Evolutionary conservation across 1,140 invertebrate genomes (phyloP), one percentile per base, ranked within the genome.

Genomic region (Arion vulgaris): DNA sequence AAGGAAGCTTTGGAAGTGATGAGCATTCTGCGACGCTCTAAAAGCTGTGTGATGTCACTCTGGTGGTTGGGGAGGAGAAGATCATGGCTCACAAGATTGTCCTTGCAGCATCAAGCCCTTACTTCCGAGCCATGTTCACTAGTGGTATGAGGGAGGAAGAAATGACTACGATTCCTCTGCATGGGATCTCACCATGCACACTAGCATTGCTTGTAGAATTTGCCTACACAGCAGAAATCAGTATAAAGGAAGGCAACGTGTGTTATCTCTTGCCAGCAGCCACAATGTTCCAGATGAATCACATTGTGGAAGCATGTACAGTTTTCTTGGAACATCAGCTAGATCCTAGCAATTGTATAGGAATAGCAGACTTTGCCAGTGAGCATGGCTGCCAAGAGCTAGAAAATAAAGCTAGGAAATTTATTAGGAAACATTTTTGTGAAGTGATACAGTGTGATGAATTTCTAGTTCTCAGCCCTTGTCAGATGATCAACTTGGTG

Each of bases 81-180:
- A 90, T 91, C 81, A 68, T 85, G 77, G 91, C 89, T 39, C 92
- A 92, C 85, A 91, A 91, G 80, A 87, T 92, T 66, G 90, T 92
- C 7, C 80, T 92, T 73, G 91, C 92, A 7, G 88, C 92, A 28
- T 88, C 91, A 32, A 91, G 90, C 87, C 87, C 90, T 34, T 91
- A 91, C 86, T 99, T 99, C 92, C 95, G 97, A 93, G 97, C 97
- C 62, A 98, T 98, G 97, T 98, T 98, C 81, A 99, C 97, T 28
- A 97, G 97, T 57, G 98, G 99, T 0, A 94, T 97, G 83, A 95
- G 96, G 87, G 97, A 98, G 92, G 95, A 95, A 85, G 96, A 96
- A 88, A 97, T 97, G 96, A 95, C 95, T 0, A 94, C 95, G 7
- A 95, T 97, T 13, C 95, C 95, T 84, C 93, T 98, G 39, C 96